Conservation (phyloP, 2,797 vertebrate genomes). For the Eospalax fontanierii region DNA sequence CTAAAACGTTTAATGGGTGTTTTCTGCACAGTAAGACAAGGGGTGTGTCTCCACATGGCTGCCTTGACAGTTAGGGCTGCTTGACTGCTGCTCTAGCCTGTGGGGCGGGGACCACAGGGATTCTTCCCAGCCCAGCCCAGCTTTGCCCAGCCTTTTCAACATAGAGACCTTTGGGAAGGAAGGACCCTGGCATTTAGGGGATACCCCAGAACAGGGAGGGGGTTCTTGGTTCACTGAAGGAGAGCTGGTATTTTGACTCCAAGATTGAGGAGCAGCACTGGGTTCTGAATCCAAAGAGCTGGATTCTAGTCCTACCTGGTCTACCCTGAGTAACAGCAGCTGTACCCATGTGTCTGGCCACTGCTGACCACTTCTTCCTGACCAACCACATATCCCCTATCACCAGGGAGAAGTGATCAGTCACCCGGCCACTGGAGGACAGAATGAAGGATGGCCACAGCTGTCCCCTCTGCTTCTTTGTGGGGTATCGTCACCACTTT, state of each 20-base stretch:
- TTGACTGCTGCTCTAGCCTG: neutral
- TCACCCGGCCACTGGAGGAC: neutral
- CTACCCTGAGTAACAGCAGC: neutral
- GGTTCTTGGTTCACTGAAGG: neutral
- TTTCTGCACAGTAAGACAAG: neutral
- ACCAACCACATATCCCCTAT: rapidly evolving
- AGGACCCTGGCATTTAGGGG: neutral
- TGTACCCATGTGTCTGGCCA: neutral
- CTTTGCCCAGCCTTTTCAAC: neutral
- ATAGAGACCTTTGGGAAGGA: neutral
- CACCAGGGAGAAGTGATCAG: neutral
- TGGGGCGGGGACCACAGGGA: neutral
- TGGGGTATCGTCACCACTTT: rapidly evolving
- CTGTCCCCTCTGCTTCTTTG: neutral
- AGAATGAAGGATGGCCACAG: neutral
- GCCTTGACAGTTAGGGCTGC: neutral
- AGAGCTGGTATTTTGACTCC: neutral
- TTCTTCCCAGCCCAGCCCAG: neutral
- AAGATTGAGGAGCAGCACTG: neutral
- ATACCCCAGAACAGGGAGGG: neutral
- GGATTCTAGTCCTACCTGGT: neutral
- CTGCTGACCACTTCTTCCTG: rapidly evolving
- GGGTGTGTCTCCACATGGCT: conserved; percentile 26
- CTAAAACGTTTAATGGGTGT: conserved; percentile 72
- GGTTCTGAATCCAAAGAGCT: neutral